These are phyloP conservation scores for Halichondria panicea DNA, from an alignment of 37 sponge, comb jelly and placozoan species.

Conservation along the genomic window DNA sequence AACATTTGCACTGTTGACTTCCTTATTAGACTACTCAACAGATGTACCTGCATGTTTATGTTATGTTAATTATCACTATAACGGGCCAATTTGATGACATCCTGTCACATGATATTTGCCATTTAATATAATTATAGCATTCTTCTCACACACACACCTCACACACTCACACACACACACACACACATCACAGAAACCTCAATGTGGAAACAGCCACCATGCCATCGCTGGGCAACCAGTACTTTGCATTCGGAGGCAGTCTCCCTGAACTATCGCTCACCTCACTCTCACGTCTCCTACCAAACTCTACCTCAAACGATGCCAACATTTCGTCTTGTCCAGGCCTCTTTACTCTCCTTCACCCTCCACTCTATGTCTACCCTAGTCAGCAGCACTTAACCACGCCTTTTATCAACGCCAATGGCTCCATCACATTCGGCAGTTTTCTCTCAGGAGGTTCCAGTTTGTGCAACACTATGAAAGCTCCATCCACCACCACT, in stretches of 20 bases:
- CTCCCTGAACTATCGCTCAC: constrained; percentile 83
- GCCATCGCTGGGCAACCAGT: constrained; percentile 79
- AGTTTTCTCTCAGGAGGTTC: constrained; percentile 53
- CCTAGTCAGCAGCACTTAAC: constrained; percentile 65
- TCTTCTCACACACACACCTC: neutral
- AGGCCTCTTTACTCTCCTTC: constrained; percentile 49
- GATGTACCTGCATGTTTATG: too few relatives aligned
- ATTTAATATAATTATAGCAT: too few relatives aligned
- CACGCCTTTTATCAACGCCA: constrained; percentile 50
- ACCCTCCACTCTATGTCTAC: constrained; percentile 61
- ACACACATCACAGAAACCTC: constrained; percentile 47
- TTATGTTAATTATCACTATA: too few relatives aligned
- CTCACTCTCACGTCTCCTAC: constrained; percentile 71
- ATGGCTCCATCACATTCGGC: constrained; percentile 57
- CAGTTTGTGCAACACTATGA: constrained; percentile 31
- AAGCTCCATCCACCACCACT: neutral
- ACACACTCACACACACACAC: neutral
- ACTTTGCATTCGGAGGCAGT: constrained; percentile 81
- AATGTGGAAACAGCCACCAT: constrained; percentile 59
- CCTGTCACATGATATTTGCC: too few relatives aligned
- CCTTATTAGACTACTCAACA: too few relatives aligned
- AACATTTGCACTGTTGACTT: too few relatives aligned
- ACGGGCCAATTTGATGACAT: too few relatives aligned
- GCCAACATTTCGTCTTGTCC: constrained; percentile 15
- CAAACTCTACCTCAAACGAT: constrained; percentile 53